Conservation (phyloP, 1,140 invertebrate species). For the Tetraneura akinire region DNA sequence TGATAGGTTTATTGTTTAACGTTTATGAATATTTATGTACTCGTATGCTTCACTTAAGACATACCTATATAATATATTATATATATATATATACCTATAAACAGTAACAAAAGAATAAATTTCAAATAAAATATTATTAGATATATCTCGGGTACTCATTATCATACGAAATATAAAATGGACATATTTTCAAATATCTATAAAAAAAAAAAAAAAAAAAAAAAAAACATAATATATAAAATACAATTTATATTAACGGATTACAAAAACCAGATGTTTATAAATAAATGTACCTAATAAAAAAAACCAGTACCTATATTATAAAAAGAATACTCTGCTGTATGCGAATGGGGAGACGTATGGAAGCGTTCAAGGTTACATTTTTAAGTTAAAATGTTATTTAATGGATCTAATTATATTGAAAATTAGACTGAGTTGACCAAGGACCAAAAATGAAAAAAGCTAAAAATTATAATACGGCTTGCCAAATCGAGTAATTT, state of each 20-base stretch:
- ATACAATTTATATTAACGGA: background rate
- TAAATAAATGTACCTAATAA: background rate
- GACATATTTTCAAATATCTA: too few relatives aligned
- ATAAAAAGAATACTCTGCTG: background rate
- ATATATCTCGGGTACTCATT: background rate
- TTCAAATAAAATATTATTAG: too few relatives aligned
- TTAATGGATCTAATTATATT: background rate
- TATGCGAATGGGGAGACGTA: background rate
- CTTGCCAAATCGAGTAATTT: background rate
- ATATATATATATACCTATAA: too few relatives aligned
- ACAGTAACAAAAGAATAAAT: too few relatives aligned
- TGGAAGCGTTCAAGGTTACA: slow-evolving; percentile 11
- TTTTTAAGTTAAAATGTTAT: too few relatives aligned
- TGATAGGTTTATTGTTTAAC: too few relatives aligned
- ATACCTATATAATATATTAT: too few relatives aligned
- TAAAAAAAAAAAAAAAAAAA: too few relatives aligned
- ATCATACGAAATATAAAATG: background rate
- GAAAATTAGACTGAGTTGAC: background rate
- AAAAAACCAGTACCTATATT: background rate
- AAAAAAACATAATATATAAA: background rate
- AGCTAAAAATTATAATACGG: background rate
- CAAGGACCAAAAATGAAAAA: slow-evolving; percentile 31
- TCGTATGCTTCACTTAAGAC: too few relatives aligned
- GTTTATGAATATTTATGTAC: too few relatives aligned
- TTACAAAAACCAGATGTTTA: background rate